These are phyloP conservation scores for Serrognathus titanus DNA, from an alignment of 2,888 invertebrate species.

Conservation along the genomic window DNA sequence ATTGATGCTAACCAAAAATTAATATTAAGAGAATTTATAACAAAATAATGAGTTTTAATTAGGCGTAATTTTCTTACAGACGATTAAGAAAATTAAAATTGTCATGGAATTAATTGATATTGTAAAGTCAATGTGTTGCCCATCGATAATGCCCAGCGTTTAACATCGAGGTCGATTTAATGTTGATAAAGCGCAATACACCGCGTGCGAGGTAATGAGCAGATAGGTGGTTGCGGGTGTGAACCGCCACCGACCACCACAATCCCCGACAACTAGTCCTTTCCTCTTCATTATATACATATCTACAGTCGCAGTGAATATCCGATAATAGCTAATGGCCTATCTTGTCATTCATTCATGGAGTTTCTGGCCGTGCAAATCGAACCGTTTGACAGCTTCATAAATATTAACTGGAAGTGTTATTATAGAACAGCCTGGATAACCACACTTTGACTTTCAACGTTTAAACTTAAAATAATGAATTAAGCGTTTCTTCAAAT, in stretches of 20 bases:
- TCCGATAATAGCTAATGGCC: slow-evolving; percentile 26
- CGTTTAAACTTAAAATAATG: no score
- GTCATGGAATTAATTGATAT: slow-evolving; percentile 4
- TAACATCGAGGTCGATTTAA: slow-evolving; percentile 35
- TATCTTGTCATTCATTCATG: slow-evolving; percentile 26
- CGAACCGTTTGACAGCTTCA: slow-evolving; percentile 25
- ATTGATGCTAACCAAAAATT: no score
- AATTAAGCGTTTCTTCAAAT: no score
- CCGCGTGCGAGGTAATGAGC: slow-evolving; percentile 37
- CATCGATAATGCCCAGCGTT: slow-evolving; percentile 21
- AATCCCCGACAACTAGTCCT: slow-evolving; percentile 27
- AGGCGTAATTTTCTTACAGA: no score
- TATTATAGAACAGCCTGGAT: background rate
- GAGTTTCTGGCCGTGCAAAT: slow-evolving; percentile 20
- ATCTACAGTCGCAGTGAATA: slow-evolving; percentile 23
- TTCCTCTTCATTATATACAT: slow-evolving; percentile 15
- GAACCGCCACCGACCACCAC: slow-evolving; percentile 33
- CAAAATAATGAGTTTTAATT: no score
- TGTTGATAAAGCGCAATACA: slow-evolving; percentile 38
- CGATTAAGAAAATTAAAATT: no score
- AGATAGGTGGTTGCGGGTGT: slow-evolving; percentile 35
- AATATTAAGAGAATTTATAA: no score
- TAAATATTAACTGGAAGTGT: slow-evolving; percentile 18
- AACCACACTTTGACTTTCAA: no score
- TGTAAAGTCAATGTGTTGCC: slow-evolving; percentile 1